Evolutionary conservation across 2,113 vertebrate species (phyloP).

Genomic region (Brachirus orientalis): DNA sequence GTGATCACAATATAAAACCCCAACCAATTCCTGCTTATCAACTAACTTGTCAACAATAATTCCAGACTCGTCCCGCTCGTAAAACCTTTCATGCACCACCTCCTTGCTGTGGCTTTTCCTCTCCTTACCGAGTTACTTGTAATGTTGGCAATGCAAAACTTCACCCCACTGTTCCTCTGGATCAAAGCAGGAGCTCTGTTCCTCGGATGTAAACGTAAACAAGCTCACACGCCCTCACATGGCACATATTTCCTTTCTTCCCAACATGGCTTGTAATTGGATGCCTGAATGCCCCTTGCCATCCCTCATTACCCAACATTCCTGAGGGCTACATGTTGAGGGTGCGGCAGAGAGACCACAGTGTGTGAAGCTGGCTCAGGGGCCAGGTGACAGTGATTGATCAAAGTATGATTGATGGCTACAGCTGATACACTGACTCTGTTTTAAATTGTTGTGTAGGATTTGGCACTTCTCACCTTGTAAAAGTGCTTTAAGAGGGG

Average conservation of each 20-base stretch:
- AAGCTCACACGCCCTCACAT: constrained; percentile 45
- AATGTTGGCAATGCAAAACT: constrained; percentile 31
- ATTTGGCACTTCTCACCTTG: constrained; percentile 82
- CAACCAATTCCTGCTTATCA: constrained; percentile 22
- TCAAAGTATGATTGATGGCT: constrained; percentile 79
- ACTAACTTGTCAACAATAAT: constrained; percentile 42
- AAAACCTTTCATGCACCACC: constrained; percentile 28
- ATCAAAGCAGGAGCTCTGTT: constrained; percentile 54
- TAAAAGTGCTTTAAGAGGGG: constrained; percentile 76
- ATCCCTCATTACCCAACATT: constrained; percentile 78
- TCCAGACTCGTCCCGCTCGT: constrained; percentile 21
- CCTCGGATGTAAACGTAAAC: constrained; percentile 57
- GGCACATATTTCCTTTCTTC: constrained; percentile 64
- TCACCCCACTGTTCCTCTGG: constrained; percentile 35
- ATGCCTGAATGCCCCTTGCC: constrained; percentile 62
- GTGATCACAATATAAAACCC: constrained; percentile 10
- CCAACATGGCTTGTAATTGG: constrained; percentile 71
- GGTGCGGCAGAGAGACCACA: constrained; percentile 51
- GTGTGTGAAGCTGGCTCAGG: constrained; percentile 54
- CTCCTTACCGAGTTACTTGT: constrained; percentile 34
- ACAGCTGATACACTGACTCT: constrained; percentile 79
- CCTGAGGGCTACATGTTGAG: constrained; percentile 68
- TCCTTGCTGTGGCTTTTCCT: constrained; percentile 38
- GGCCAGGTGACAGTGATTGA: constrained; percentile 77
- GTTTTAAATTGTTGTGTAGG: constrained; percentile 80